Conservation (phyloP, 2,113 vertebrate species). For the Cyanoliseus patagonus region DNA sequence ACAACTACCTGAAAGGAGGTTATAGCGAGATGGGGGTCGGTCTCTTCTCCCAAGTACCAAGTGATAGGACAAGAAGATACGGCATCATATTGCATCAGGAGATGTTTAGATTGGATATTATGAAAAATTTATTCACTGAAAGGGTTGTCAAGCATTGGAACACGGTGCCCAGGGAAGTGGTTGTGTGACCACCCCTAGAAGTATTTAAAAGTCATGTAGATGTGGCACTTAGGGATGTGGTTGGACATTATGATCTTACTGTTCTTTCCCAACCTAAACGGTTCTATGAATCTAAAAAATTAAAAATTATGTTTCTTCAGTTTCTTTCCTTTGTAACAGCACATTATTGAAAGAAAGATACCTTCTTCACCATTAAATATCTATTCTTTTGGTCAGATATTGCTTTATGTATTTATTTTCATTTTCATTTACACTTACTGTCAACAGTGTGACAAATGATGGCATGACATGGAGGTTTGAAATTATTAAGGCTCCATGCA, state of each 20-base stretch:
- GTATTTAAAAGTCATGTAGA: not conserved
- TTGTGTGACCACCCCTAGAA: not conserved
- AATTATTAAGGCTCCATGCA: not conserved
- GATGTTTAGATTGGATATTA: not conserved
- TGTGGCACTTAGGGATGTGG: not conserved
- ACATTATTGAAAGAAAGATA: not conserved
- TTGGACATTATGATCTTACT: not conserved
- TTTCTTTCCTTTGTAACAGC: not conserved
- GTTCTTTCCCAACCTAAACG: not conserved
- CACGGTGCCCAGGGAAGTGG: not conserved
- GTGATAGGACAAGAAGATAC: not conserved
- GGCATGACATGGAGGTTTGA: not conserved
- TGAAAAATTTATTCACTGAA: not conserved
- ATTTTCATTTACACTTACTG: slow-evolving; percentile 5
- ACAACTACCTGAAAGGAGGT: not conserved
- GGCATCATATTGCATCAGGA: not conserved
- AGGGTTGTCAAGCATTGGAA: not conserved
- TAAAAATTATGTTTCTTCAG: not conserved
- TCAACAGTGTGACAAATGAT: not conserved
- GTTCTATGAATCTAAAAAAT: not conserved
- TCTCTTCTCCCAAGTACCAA: not conserved
- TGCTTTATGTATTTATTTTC: not conserved
- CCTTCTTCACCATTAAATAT: not conserved
- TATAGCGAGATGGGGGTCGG: not conserved
- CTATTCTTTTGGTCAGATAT: not conserved